Conservation (phyloP, 2,113 vertebrate genomes). For the Seriola aureovittata region DNA sequence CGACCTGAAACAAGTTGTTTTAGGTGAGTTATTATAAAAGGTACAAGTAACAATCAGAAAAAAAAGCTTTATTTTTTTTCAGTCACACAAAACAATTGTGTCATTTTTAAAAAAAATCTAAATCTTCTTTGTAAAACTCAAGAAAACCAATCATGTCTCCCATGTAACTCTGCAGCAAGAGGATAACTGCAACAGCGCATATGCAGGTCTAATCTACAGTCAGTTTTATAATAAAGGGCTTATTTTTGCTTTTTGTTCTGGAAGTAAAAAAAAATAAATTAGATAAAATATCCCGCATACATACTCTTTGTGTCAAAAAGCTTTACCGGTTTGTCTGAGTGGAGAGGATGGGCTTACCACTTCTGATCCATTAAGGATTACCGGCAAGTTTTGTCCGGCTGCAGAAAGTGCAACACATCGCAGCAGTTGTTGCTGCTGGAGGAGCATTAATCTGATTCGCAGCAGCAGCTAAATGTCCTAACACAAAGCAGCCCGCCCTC, state of each 20-base stretch:
- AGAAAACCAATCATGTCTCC: conserved; percentile 63
- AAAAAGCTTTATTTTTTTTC: conserved; percentile 14
- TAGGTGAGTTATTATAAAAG: background rate
- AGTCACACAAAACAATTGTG: conserved; percentile 41
- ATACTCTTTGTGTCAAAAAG: conserved; percentile 51
- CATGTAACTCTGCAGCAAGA: conserved; percentile 55
- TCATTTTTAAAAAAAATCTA: conserved; percentile 41
- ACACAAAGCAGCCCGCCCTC: conserved; percentile 57
- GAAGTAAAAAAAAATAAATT: conserved; percentile 33
- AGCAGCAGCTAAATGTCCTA: conserved; percentile 67
- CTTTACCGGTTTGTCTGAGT: conserved; percentile 61
- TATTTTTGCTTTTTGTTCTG: conserved; percentile 62
- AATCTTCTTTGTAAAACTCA: conserved; percentile 70
- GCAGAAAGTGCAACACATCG: conserved; percentile 71
- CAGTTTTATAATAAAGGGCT: conserved; percentile 64
- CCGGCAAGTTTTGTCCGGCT: conserved; percentile 56
- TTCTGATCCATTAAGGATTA: conserved; percentile 77
- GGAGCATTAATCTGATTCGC: conserved; percentile 73
- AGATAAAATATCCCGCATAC: conserved; percentile 24
- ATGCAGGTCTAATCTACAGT: conserved; percentile 58
- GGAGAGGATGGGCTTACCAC: conserved; percentile 54
- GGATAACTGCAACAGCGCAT: conserved; percentile 64
- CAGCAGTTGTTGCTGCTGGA: conserved; percentile 55
- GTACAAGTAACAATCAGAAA: conserved; percentile 52
- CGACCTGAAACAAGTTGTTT: background rate